A percentile compares a stretch with the other conserved stretches of the same genome.
These are phyloP conservation scores for Ischnura elegans DNA, from an alignment of 2,888 invertebrate genomes.

Conservation along the genomic window DNA sequence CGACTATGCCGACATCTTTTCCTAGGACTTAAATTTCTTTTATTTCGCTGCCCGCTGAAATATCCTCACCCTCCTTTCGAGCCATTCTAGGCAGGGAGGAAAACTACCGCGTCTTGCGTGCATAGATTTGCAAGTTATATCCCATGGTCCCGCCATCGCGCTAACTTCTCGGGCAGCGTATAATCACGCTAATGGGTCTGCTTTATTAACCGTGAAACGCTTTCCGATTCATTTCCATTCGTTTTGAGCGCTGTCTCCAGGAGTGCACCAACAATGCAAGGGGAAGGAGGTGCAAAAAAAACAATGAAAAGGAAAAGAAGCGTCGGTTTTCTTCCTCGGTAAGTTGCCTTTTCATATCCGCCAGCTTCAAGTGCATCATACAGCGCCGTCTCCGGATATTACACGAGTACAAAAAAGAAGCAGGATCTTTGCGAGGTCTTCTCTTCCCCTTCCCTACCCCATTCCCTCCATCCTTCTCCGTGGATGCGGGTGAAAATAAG, in stretches of 20 bases:
- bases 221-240: background rate
- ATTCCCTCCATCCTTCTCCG: background rate
- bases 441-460: background rate
- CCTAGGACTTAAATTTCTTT: too few species aligned
- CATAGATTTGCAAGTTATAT: background rate
- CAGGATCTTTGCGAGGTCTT: background rate
- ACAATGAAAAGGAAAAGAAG: background rate
- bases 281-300: too few species aligned
- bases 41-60: too few species aligned
- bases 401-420: background rate
- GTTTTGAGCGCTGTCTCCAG: background rate
- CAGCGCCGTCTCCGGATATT: background rate
- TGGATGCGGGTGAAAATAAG: too few species aligned
- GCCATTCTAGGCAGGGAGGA: background rate
- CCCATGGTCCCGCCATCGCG: background rate
- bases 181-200: constrained; percentile 15
- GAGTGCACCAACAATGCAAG: background rate
- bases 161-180: background rate
- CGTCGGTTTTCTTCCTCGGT: background rate
- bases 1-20: too few species aligned
- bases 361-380: background rate
- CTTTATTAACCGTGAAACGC: constrained; percentile 5
- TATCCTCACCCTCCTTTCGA: background rate
- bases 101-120: background rate
- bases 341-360: background rate